Base-by-base conservation (phyloP, 2,113 vertebrate genomes). In the Prietella phreatophila region DNA sequence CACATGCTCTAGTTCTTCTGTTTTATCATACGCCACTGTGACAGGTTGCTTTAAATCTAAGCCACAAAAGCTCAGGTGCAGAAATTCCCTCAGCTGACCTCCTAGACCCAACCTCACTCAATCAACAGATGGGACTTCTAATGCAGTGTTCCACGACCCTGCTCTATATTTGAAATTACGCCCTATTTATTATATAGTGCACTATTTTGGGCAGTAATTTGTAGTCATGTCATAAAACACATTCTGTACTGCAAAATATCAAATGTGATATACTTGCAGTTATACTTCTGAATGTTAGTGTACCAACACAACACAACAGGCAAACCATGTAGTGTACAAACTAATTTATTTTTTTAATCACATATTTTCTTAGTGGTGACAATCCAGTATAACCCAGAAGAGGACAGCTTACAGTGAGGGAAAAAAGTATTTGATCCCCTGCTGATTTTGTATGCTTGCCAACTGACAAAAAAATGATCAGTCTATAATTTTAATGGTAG, bases 1-100 rank as follows among this genome's bases (percentile, higher is more conserved):
- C 81, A 22, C 79, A 87, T 63, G 90, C 85, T 85, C 88, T 55
- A 87, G 83, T 87, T 88, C 73, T 84, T 58, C 75, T 76, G 58
- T 80, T 58, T 76, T 89, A 82, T 86, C 82, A 39, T 63, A 42
- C 81, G 17, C 27, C 36, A 71, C 55, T 53, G 36, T 87, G 87
- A 90, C 85, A 87, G 73, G 69, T 69, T 86, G 86, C 85, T 83
- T 75, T 87, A 82, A 88, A 82, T 79, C 69, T 82, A 84, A 86
- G 60, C 80, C 71, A 83, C 50, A 36, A 83, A 82, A 81, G 60
- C 89, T 87, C 87, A 87, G 85, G 88, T 85, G 78, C 56, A 47
- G 27, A 82, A 69, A 71, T 87, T 58, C 50, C 79, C 69, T 71
- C 50, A 25, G 55, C 30, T 63, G 67, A 82, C 87, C 80, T 79